Evolutionary conservation across 2,888 invertebrate species (phyloP).

Genomic region (Pristionchus entomophagus): DNA sequence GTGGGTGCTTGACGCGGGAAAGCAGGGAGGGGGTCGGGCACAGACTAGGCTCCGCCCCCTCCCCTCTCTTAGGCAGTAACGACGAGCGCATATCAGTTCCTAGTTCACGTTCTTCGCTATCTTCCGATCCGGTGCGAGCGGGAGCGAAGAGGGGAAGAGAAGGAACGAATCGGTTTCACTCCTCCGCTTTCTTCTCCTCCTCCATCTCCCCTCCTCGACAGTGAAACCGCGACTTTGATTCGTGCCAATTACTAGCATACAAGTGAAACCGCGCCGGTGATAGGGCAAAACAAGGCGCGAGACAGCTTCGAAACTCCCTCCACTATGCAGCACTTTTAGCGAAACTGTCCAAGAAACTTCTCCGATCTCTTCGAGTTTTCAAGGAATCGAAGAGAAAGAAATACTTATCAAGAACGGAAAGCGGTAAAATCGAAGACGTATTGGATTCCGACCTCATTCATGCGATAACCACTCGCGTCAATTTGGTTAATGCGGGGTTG

Average conservation of each 20-base stretch:
- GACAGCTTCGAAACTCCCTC: not conserved
- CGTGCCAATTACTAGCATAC: not conserved
- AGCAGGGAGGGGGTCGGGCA: not conserved
- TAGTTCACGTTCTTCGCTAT: not conserved
- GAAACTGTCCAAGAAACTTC: too few relatives aligned
- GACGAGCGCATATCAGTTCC: slow-evolving; percentile 28
- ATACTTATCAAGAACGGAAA: too few relatives aligned
- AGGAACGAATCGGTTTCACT: not conserved
- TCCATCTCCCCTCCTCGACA: not conserved
- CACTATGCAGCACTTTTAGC: too few relatives aligned
- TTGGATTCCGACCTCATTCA: too few relatives aligned
- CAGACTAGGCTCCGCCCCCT: not conserved
- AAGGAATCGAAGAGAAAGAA: too few relatives aligned
- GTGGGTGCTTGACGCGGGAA: not conserved
- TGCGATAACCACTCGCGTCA: too few relatives aligned
- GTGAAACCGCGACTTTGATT: not conserved
- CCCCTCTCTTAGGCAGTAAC: not conserved
- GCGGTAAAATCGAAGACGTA: too few relatives aligned
- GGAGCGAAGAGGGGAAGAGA: not conserved
- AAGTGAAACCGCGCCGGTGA: not conserved
- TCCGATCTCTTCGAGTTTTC: too few relatives aligned
- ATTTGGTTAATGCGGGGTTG: not conserved
- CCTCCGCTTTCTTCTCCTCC: not conserved
- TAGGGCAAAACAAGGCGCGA: slow-evolving; percentile 10
- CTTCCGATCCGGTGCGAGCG: not conserved